Percentiles rank a stretch among this genome's conserved stretches.
Conservation (phyloP, 2,888 invertebrate species). For the Anagyrus pseudococci region DNA sequence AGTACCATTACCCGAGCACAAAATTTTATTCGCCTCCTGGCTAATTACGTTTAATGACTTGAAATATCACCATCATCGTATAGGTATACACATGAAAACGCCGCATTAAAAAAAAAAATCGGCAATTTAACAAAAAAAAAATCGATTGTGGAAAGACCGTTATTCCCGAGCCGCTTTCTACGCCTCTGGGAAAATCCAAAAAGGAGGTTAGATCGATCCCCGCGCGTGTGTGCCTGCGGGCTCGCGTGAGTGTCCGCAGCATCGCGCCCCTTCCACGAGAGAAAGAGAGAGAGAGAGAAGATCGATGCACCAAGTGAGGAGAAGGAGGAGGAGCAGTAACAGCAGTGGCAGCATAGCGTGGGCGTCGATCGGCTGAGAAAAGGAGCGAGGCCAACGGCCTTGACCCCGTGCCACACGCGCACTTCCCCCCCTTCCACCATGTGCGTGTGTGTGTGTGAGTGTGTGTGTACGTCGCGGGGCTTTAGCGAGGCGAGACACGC, state of each 20-base stretch:
- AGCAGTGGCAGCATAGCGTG: neutral
- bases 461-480: constrained; percentile 23
- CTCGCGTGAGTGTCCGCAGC: neutral
- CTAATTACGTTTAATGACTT: no score
- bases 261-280: neutral
- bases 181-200: no score
- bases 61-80: no score
- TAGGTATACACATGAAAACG: no score
- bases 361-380: constrained; percentile 24
- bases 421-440: no score
- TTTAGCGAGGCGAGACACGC: constrained; percentile 38
- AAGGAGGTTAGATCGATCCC: neutral
- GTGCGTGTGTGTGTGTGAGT: no score
- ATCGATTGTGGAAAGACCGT: no score
- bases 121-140: no score
- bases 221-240: neutral
- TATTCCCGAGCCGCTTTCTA: no score
- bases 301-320: neutral
- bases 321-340: neutral
- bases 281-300: neutral
- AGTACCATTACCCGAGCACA: no score
- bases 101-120: no score
- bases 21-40: no score
- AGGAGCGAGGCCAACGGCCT: constrained; percentile 53
- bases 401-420: constrained; percentile 53